phyloP scores from a whole-genome alignment of 2,888 invertebrate genomes.

The Oxytorus armatus region DNA sequence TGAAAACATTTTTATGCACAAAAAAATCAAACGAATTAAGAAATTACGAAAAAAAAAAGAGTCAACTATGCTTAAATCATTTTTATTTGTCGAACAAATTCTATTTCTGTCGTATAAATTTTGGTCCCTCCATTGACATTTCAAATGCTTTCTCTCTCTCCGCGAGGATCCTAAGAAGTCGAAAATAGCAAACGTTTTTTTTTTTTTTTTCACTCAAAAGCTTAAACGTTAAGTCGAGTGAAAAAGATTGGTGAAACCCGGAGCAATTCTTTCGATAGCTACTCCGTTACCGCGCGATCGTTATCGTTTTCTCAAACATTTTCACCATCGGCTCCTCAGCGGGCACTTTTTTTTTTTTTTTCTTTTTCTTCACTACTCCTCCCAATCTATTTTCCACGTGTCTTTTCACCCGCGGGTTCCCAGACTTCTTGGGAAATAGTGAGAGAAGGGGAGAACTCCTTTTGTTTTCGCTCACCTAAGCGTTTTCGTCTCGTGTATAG shows the following conservation, averaged over 20 bases:
- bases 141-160: too few species aligned
- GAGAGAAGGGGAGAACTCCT: not conserved
- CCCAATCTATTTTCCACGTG: constrained; percentile 48
- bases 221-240: constrained; percentile 7
- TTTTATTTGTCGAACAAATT: too few species aligned
- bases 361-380: not conserved
- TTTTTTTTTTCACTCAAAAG: not conserved
- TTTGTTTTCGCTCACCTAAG: constrained; percentile 60
- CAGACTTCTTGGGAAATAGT: constrained; percentile 46
- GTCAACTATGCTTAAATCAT: too few species aligned
- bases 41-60: too few species aligned
- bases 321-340: constrained; percentile 22
- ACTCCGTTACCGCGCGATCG: constrained; percentile 36
- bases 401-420: constrained; percentile 41
- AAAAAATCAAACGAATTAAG: too few species aligned
- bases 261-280: constrained; percentile 28
- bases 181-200: not conserved
- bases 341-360: not conserved
- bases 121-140: too few species aligned
- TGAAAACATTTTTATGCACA: too few species aligned
- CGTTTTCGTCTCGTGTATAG: constrained; percentile 46
- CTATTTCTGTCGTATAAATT: too few species aligned
- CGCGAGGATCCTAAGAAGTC: too few species aligned
- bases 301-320: constrained; percentile 40
- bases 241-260: constrained; percentile 7